These are phyloP conservation scores for Vanessa atalanta DNA, from an alignment of 1,140 invertebrate species.

Conservation along the genomic window DNA sequence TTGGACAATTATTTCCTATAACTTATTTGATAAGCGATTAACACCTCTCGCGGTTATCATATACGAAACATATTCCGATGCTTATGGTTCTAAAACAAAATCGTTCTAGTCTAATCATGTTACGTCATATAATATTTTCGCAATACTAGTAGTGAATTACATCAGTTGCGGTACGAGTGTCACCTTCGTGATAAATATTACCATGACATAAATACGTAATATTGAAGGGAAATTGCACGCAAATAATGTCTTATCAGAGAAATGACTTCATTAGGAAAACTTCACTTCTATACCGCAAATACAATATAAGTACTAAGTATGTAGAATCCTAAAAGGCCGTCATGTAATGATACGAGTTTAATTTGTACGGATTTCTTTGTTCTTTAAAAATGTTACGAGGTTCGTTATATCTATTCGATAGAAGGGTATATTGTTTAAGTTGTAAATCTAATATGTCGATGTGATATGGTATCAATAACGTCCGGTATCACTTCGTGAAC, in stretches of 20 bases:
- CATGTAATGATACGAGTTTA: too few species aligned
- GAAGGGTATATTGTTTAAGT: not conserved
- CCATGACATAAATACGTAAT: constrained; percentile 39
- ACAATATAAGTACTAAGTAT: not conserved
- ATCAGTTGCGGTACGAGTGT: constrained; percentile 50
- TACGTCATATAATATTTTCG: constrained; percentile 41
- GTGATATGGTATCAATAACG: constrained; percentile 13
- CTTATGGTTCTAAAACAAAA: not conserved
- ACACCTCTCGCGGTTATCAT: not conserved
- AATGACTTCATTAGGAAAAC: not conserved
- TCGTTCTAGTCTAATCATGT: constrained; percentile 9
- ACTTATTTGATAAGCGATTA: not conserved
- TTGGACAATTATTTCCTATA: not conserved
- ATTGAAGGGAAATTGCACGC: constrained; percentile 21
- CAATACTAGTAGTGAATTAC: constrained; percentile 59
- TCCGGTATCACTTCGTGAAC: not conserved
- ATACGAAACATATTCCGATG: not conserved
- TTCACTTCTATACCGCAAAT: not conserved
- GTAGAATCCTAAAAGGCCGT: too few species aligned
- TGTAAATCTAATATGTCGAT: constrained; percentile 17
- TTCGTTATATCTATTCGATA: not conserved
- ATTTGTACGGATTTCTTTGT: not conserved
- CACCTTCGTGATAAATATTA: constrained; percentile 48
- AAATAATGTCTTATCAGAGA: not conserved
- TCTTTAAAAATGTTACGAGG: not conserved